A percentile compares a stretch with the other conserved stretches of the same genome.
Conservation (phyloP, 2,797 vertebrate species). For the Rhinogobio ventralis region DNA sequence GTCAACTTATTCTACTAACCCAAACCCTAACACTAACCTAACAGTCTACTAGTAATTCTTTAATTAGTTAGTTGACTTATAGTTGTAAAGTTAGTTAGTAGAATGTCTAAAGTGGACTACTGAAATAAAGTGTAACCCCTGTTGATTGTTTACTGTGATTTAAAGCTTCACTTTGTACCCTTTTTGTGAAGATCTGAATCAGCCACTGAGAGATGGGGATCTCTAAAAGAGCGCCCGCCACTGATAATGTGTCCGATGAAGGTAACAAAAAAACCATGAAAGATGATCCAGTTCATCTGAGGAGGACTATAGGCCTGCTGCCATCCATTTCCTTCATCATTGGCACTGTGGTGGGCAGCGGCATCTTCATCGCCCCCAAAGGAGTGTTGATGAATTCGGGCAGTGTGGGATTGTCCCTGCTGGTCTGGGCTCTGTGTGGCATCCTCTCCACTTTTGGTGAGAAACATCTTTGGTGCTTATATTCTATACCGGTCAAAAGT, state of each 20-base stretch:
- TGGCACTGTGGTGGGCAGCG: slow-evolving; percentile 87
- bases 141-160: neutral
- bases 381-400: slow-evolving; percentile 87
- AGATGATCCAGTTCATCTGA: slow-evolving; percentile 75
- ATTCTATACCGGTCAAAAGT: neutral
- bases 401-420: slow-evolving; percentile 84
- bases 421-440: slow-evolving; percentile 84
- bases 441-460: slow-evolving; percentile 85
- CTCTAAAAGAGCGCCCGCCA: neutral
- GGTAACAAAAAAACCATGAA: slow-evolving; percentile 38
- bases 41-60: neutral
- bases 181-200: neutral
- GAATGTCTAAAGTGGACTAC: neutral
- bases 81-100: neutral
- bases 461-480: slow-evolving; percentile 48
- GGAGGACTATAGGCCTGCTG: slow-evolving; percentile 81
- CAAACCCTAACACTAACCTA: too few species aligned
- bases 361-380: slow-evolving; percentile 91
- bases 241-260: neutral
- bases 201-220: neutral
- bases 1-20: neutral
- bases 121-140: neutral
- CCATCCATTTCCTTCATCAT: slow-evolving; percentile 82
- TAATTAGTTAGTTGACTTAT: neutral
- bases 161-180: neutral